Percentiles rank a stretch among this genome's conserved stretches.
Conservation (phyloP, 2,797 vertebrate species). For the Ctenosaura bakeri region DNA sequence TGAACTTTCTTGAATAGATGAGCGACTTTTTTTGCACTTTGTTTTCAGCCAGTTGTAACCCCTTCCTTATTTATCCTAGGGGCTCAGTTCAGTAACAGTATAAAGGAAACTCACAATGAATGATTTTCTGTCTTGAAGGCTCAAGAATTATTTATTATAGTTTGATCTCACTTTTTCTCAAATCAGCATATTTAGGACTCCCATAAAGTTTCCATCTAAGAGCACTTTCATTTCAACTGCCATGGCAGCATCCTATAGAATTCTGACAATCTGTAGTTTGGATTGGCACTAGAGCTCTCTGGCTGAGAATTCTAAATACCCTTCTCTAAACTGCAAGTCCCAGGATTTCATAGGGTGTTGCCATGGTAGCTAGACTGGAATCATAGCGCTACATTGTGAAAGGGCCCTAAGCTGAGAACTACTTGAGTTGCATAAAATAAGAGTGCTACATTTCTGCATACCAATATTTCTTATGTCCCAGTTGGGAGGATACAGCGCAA, state of each 20-base stretch:
- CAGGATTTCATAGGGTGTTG: too few species aligned
- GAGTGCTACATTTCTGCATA: background rate
- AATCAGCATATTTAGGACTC: background rate
- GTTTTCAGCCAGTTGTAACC: background rate
- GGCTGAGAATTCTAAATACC: too few species aligned
- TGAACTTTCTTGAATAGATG: background rate
- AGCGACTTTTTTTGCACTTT: background rate
- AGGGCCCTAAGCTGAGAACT: background rate
- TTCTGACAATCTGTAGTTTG: too few species aligned
- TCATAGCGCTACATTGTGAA: too few species aligned
- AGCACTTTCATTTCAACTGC: too few species aligned
- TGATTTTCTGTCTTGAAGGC: background rate
- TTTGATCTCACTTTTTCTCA: background rate
- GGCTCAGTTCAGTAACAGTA: constrained; percentile 8
- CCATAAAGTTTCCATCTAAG: background rate
- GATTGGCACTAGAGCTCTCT: too few species aligned
- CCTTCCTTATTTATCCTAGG: background rate
- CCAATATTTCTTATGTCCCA: background rate
- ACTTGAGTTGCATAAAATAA: background rate
- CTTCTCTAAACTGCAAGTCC: too few species aligned
- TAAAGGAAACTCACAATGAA: background rate
- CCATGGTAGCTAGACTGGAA: too few species aligned
- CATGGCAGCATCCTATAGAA: too few species aligned
- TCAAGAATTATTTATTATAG: constrained; percentile 18
- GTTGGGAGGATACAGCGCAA: background rate